Evolutionary conservation across 2,113 vertebrate genomes (phyloP).

Genomic region (Anolis sagrei): DNA sequence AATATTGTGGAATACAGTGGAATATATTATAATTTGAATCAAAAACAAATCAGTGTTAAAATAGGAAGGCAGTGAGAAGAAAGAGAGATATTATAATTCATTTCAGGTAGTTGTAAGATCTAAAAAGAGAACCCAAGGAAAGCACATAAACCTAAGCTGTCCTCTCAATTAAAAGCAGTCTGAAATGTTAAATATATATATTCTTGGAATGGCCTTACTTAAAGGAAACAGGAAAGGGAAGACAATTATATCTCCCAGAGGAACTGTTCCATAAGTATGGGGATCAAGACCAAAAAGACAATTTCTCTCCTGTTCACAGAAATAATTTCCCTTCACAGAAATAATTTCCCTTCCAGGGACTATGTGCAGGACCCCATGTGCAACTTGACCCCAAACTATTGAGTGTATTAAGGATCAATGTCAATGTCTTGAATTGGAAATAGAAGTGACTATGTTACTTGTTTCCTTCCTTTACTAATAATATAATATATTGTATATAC

Average conservation of each 20-base stretch:
- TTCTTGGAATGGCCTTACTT: background rate
- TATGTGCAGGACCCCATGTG: background rate
- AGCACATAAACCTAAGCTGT: background rate
- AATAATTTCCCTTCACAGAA: background rate
- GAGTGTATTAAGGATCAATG: background rate
- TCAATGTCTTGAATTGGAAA: background rate
- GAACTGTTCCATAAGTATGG: background rate
- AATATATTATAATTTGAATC: too few species aligned
- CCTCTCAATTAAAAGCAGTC: background rate
- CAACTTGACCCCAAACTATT: background rate
- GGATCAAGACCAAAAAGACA: background rate
- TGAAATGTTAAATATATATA: background rate
- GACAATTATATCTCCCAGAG: background rate
- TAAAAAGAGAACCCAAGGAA: background rate
- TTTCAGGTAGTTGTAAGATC: background rate
- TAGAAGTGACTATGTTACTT: background rate
- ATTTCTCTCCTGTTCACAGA: background rate
- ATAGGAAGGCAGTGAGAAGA: background rate
- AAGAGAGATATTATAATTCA: background rate
- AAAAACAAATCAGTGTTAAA: background rate
- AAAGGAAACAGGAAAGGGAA: background rate
- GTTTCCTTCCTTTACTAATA: too few species aligned
- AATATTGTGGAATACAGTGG: background rate
- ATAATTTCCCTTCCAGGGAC: background rate
- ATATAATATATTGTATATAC: too few species aligned